Evolutionary conservation across 2,797 vertebrate genomes (phyloP).

Genomic region (Luscinia megarhynchos): DNA sequence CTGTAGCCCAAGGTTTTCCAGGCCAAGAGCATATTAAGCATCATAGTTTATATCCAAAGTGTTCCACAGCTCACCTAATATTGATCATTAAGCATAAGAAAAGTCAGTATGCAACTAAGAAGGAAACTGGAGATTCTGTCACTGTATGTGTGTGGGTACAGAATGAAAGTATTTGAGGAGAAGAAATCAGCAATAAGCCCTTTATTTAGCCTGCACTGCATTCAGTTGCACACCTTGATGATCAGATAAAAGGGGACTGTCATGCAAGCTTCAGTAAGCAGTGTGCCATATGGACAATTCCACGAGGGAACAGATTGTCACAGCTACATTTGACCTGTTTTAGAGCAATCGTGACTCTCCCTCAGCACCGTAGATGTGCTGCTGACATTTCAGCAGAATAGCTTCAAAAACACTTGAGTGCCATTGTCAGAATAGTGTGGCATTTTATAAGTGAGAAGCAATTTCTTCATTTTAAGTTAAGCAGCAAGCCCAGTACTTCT

Average conservation of each 20-base stretch:
- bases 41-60: neutral
- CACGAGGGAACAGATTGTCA: constrained; percentile 18
- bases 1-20: neutral
- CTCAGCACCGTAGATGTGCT: neutral
- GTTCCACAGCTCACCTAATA: neutral
- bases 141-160: neutral
- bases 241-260: neutral
- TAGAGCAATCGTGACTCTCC: neutral
- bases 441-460: neutral
- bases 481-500: neutral
- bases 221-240: constrained; percentile 33
- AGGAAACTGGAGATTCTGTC: neutral
- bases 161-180: neutral
- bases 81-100: neutral
- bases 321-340: constrained; percentile 47
- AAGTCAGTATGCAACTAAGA: neutral
- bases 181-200: neutral
- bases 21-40: neutral
- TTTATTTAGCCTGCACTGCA: neutral
- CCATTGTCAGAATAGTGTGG: neutral
- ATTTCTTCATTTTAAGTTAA: neutral
- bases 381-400: constrained; percentile 35
- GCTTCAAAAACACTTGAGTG: neutral
- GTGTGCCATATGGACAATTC: constrained; percentile 10
- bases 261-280: neutral